These are phyloP conservation scores for Dipodomys spectabilis DNA, from an alignment of 2,113 vertebrate species.

Conservation along the genomic window DNA sequence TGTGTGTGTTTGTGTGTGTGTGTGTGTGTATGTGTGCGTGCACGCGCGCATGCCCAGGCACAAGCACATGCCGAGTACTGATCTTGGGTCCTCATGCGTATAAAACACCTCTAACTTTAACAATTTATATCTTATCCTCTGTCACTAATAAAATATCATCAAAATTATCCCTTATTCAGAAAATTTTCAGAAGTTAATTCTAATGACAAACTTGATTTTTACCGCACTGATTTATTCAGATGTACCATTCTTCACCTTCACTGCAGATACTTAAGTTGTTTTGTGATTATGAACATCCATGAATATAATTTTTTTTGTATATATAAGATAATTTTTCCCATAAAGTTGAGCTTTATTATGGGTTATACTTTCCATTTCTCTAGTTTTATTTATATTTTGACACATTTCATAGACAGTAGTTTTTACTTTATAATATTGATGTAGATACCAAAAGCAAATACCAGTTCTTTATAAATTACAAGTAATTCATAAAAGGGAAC, in stretches of 20 bases:
- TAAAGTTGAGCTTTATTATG: constrained; percentile 2
- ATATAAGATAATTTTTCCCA: not conserved
- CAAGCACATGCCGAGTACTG: not conserved
- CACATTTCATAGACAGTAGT: not conserved
- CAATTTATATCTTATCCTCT: not conserved
- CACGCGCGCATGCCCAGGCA: not conserved
- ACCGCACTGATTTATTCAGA: not conserved
- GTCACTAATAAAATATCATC: not conserved
- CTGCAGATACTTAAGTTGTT: not conserved
- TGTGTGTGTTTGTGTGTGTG: too few species aligned
- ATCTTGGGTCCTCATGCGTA: too few species aligned
- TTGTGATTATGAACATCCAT: not conserved
- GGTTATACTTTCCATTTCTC: constrained; percentile 19
- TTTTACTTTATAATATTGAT: constrained; percentile 63
- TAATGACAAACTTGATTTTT: not conserved
- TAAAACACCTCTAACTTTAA: not conserved
- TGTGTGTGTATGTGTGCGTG: too few species aligned
- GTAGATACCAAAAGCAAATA: constrained; percentile 25
- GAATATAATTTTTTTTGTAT: not conserved
- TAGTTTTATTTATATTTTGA: constrained; percentile 23
- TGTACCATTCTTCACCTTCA: not conserved
- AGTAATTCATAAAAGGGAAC: not conserved
- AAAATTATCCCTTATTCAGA: constrained; percentile 9
- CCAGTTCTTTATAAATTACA: constrained; percentile 60
- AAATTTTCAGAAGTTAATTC: not conserved